Evolutionary conservation across 2,797 vertebrate genomes (phyloP).

Genomic region (Limnodromus scolopaceus): DNA sequence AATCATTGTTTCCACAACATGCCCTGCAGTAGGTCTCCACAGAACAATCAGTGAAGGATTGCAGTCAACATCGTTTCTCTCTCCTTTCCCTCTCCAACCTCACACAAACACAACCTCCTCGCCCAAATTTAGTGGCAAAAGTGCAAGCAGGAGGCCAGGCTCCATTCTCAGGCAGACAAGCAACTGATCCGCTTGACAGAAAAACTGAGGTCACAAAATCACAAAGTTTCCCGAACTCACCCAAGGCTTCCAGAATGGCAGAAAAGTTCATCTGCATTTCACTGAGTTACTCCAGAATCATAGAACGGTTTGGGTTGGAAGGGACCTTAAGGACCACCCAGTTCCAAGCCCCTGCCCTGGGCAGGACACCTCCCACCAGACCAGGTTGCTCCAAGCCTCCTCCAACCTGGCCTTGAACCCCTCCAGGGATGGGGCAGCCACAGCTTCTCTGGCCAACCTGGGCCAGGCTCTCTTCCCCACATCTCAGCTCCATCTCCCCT

Average conservation of each 20-base stretch:
- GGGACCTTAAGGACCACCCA: too few relatives aligned
- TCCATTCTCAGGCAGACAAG: background rate
- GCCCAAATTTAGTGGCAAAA: background rate
- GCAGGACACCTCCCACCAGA: too few relatives aligned
- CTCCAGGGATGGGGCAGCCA: too few relatives aligned
- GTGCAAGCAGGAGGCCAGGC: background rate
- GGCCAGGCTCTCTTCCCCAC: too few relatives aligned
- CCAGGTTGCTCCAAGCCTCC: too few relatives aligned
- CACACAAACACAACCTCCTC: background rate
- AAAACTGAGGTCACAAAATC: background rate
- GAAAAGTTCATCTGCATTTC: background rate
- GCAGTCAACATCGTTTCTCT: background rate
- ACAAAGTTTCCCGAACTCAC: background rate
- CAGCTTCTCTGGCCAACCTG: too few relatives aligned
- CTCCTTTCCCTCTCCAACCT: background rate
- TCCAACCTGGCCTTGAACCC: too few relatives aligned
- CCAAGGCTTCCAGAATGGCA: background rate
- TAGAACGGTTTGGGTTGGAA: too few relatives aligned
- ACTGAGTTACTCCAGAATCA: background rate
- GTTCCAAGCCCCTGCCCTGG: too few relatives aligned
- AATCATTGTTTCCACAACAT: background rate
- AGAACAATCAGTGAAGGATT: background rate
- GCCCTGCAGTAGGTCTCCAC: background rate
- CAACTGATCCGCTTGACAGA: background rate
- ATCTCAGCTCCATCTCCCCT: too few relatives aligned